phyloP scores from a whole-genome alignment of 2,888 invertebrate species.

The Parnassius mnemosyne region DNA sequence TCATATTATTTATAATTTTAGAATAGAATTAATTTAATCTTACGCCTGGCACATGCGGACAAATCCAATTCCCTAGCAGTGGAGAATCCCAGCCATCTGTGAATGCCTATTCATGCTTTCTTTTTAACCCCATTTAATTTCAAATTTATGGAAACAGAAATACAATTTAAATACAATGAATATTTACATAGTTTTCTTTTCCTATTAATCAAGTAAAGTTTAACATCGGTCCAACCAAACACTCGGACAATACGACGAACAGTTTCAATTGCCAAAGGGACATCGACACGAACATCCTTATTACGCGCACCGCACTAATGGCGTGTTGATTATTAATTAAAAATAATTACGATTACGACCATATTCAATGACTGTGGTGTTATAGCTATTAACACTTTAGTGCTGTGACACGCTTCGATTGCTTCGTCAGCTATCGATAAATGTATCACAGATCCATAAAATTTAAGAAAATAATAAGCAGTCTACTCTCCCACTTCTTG shows the following conservation, averaged over 20 bases:
- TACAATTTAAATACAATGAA: no score
- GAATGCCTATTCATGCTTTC: no score
- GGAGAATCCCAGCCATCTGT: no score
- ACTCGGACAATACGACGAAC: slow-evolving; percentile 33
- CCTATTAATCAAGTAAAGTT: slow-evolving; percentile 22
- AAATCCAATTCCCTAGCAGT: no score
- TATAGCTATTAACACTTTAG: slow-evolving; percentile 73
- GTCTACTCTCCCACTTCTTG: no score
- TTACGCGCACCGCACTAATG: slow-evolving; percentile 71
- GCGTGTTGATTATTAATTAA: slow-evolving; percentile 80
- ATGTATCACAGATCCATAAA: neutral
- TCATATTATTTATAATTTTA: no score
- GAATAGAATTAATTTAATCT: no score
- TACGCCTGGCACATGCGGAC: no score
- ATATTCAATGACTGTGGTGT: slow-evolving; percentile 80
- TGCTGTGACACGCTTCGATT: slow-evolving; percentile 34
- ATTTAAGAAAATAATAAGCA: no score
- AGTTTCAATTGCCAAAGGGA: slow-evolving; percentile 63
- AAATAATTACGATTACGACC: slow-evolving; percentile 81
- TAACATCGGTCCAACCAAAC: slow-evolving; percentile 18
- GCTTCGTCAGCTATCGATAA: slow-evolving; percentile 3
- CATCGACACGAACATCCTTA: slow-evolving; percentile 77
- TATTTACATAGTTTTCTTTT: neutral
- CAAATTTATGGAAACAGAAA: no score
- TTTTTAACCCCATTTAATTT: no score